These are phyloP conservation scores for Tryphoninae sp. DNA, from an alignment of 2,888 invertebrate genomes.

Conservation along the genomic window DNA sequence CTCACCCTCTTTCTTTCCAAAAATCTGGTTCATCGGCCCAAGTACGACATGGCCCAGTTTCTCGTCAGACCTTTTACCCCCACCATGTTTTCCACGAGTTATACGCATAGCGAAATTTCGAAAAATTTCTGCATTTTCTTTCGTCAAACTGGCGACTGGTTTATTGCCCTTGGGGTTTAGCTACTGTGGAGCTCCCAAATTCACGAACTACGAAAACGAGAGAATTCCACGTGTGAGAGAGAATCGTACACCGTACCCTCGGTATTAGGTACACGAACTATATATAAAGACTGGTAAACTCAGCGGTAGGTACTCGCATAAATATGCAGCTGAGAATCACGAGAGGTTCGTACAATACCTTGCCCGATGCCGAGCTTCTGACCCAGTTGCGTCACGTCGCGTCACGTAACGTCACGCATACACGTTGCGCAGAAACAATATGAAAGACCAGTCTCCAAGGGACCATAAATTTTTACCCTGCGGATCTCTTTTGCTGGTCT, in stretches of 20 bases:
- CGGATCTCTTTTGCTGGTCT: slow-evolving; percentile 50
- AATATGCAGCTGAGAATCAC: slow-evolving; percentile 20
- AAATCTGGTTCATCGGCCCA: slow-evolving; percentile 23
- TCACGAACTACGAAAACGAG: slow-evolving; percentile 4
- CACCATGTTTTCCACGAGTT: slow-evolving; percentile 32
- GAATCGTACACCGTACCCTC: slow-evolving; percentile 12
- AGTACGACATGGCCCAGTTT: slow-evolving; percentile 51
- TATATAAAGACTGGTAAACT: slow-evolving; percentile 22
- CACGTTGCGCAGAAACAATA: slow-evolving; percentile 69
- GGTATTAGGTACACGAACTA: slow-evolving; percentile 17
- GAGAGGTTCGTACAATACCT: slow-evolving; percentile 61
- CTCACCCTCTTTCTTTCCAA: slow-evolving; percentile 19
- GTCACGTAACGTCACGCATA: slow-evolving; percentile 67
- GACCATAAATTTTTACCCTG: slow-evolving; percentile 75
- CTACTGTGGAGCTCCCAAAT: slow-evolving; percentile 48
- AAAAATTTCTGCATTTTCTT: slow-evolving; percentile 21
- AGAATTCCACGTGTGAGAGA: slow-evolving; percentile 59
- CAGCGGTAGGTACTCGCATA: slow-evolving; percentile 42
- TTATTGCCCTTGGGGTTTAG: slow-evolving; percentile 59
- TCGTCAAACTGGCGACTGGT: slow-evolving; percentile 53
- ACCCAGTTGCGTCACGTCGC: slow-evolving; percentile 77
- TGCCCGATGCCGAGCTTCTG: slow-evolving; percentile 67
- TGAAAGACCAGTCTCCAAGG: slow-evolving; percentile 67
- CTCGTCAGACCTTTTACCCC: slow-evolving; percentile 24
- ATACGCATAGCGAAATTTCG: slow-evolving; percentile 38